phyloP scores from a whole-genome alignment of 2,797 vertebrate species.

The Sitta carolinensis region DNA sequence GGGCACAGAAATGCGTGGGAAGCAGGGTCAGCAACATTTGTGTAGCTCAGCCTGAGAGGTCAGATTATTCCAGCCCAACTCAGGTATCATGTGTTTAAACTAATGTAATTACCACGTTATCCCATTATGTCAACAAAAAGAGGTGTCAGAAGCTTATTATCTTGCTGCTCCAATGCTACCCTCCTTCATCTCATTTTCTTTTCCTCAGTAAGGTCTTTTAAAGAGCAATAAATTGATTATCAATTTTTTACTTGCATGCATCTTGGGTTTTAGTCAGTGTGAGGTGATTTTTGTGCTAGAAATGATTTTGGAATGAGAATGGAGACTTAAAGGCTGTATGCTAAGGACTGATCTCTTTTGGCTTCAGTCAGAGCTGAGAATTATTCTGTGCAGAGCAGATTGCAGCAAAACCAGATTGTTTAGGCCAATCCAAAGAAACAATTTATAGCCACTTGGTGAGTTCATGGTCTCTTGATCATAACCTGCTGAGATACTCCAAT shows the following conservation, averaged over 20 bases:
- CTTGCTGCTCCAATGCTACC: neutral
- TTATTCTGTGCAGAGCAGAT: neutral
- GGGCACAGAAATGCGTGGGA: neutral
- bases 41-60: neutral
- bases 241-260: neutral
- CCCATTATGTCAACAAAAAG: slow-evolving; percentile 14
- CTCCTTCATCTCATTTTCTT: neutral
- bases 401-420: neutral
- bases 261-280: neutral
- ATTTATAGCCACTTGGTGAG: neutral
- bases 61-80: neutral
- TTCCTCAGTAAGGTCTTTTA: neutral
- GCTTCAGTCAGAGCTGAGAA: neutral
- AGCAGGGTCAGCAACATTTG: neutral
- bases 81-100: neutral
- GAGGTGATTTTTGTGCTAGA: neutral
- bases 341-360: neutral
- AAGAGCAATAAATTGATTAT: neutral
- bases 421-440: neutral
- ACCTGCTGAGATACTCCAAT: neutral
- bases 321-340: neutral
- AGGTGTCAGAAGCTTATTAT: neutral
- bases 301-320: neutral
- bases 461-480: neutral
- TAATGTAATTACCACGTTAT: neutral